Conservation (phyloP, 2,113 vertebrate species). For the Ahaetulla prasina region DNA sequence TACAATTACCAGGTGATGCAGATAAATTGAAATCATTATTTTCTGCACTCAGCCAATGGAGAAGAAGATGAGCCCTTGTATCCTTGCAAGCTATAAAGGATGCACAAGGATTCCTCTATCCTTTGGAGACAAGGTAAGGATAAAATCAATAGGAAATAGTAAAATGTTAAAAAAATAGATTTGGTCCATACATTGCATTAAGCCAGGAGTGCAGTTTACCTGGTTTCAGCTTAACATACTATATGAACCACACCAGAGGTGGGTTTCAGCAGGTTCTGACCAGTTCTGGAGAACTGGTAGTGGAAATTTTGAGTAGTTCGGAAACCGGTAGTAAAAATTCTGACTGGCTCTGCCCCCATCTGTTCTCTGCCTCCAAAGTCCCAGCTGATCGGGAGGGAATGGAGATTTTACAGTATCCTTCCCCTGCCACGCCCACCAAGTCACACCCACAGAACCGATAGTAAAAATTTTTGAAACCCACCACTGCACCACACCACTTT, state of each 20-base stretch:
- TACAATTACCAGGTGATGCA: background rate
- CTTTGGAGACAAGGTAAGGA: background rate
- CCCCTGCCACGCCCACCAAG: too few relatives aligned
- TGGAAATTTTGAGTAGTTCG: too few relatives aligned
- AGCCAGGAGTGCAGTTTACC: background rate
- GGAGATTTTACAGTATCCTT: too few relatives aligned
- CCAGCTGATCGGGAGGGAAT: too few relatives aligned
- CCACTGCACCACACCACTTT: background rate
- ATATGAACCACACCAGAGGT: too few relatives aligned
- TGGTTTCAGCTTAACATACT: background rate
- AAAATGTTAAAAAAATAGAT: background rate
- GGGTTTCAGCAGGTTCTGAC: too few relatives aligned
- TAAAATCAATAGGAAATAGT: background rate
- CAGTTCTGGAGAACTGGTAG: too few relatives aligned
- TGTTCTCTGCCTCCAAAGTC: too few relatives aligned
- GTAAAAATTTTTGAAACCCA: too few relatives aligned
- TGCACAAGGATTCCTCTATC: background rate
- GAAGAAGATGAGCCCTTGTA: background rate
- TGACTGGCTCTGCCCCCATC: too few relatives aligned
- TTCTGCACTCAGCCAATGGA: background rate
- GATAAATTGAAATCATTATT: background rate
- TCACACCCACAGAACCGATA: too few relatives aligned
- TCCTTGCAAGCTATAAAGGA: background rate
- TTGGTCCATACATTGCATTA: background rate
- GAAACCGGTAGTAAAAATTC: too few relatives aligned